Conservation (phyloP, 2,113 vertebrate genomes). For the Guaruba guarouba region DNA sequence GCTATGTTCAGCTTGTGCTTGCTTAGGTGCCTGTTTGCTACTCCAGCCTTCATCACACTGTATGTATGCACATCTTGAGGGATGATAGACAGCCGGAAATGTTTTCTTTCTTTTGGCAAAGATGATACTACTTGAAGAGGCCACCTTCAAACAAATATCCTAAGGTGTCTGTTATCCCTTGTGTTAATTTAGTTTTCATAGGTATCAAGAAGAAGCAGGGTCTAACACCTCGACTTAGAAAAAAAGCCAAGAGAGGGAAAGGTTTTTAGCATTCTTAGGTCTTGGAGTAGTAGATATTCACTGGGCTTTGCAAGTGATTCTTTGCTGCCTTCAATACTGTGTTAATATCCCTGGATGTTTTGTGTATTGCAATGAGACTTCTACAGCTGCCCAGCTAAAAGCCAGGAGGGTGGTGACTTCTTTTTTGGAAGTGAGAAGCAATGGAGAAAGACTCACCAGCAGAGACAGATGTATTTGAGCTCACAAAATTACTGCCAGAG, state of each 20-base stretch:
- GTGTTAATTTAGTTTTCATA: fast-evolving
- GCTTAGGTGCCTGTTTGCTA: background rate
- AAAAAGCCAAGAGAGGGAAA: background rate
- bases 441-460: background rate
- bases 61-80: fast-evolving
- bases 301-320: background rate
- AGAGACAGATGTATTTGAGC: background rate
- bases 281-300: background rate
- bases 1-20: background rate
- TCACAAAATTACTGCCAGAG: conserved; percentile 10
- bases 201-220: background rate
- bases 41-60: fast-evolving
- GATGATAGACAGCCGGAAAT: background rate
- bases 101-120: background rate
- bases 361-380: background rate
- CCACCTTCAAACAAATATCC: background rate
- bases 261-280: background rate
- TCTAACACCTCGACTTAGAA: background rate
- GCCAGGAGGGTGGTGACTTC: background rate
- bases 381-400: conserved; percentile 6
- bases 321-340: background rate
- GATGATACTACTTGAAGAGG: background rate
- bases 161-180: background rate
- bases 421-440: background rate
- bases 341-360: background rate